Conservation (phyloP, 2,113 vertebrate species). For the Cephalopholis sonnerati region DNA sequence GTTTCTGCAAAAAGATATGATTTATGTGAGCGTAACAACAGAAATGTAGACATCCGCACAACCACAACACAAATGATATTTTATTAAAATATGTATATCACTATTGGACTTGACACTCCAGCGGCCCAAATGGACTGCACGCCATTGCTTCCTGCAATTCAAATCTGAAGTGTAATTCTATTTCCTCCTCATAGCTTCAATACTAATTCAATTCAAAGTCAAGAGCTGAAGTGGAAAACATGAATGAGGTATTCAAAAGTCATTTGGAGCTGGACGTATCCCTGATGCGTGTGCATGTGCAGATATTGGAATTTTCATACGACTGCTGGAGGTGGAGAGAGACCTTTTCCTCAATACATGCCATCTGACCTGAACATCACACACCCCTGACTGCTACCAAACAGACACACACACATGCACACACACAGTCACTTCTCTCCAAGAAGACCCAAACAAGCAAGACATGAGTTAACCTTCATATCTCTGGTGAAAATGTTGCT, state of each 20-base stretch:
- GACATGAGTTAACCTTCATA: conserved; percentile 47
- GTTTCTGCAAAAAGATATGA: no score
- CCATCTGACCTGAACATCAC: conserved; percentile 20
- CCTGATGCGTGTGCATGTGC: background rate
- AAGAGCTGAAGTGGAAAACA: background rate
- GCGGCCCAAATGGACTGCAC: no score
- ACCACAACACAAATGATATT: no score
- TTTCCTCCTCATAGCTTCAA: background rate
- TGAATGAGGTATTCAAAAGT: conserved; percentile 6
- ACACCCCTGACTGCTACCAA: conserved; percentile 21
- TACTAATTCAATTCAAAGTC: no score
- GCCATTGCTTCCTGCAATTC: no score
- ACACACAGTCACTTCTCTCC: background rate
- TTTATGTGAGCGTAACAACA: no score
- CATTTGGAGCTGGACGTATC: background rate
- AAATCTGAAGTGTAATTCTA: conserved; percentile 8
- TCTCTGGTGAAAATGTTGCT: conserved; percentile 41
- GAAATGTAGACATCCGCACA: no score
- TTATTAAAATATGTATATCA: no score
- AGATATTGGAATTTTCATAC: background rate
- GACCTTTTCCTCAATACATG: conserved; percentile 33
- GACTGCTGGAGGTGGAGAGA: background rate
- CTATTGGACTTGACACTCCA: no score
- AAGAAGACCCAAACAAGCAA: conserved; percentile 36
- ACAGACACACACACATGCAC: conserved; percentile 16